A percentile compares a stretch with the other conserved stretches of the same genome.
Evolutionary conservation across 2,113 vertebrate species (phyloP).

Genomic region (Urocitellus parryii): DNA sequence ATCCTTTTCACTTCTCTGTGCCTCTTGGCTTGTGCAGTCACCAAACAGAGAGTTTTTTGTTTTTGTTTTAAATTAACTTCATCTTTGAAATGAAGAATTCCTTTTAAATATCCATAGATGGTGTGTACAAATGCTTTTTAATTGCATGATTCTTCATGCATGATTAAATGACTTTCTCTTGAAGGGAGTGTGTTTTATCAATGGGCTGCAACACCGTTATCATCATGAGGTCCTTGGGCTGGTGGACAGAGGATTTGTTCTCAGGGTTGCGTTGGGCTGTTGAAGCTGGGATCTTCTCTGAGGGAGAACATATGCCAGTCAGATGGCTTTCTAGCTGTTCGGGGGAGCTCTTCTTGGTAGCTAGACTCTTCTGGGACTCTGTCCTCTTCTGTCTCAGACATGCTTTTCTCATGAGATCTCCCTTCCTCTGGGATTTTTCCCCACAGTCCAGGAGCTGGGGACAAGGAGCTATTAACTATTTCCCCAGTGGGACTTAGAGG

Average conservation of each 20-base stretch:
- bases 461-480: background rate
- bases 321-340: background rate
- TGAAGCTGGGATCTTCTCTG: background rate
- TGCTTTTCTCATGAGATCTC: background rate
- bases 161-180: background rate
- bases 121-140: background rate
- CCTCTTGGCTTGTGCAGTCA: background rate
- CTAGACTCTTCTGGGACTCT: background rate
- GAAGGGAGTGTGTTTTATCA: background rate
- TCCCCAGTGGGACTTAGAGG: background rate
- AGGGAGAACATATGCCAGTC: background rate
- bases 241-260: background rate
- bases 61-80: background rate
- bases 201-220: no score
- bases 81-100: background rate
- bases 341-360: background rate
- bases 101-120: background rate
- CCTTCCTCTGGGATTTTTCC: background rate
- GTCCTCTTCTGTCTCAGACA: background rate
- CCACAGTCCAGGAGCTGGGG: background rate
- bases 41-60: background rate
- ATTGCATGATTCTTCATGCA: background rate
- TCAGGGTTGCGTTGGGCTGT: background rate
- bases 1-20: background rate
- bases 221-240: background rate